Conservation (phyloP, 1,140 invertebrate genomes). For the Drosophila varians region DNA sequence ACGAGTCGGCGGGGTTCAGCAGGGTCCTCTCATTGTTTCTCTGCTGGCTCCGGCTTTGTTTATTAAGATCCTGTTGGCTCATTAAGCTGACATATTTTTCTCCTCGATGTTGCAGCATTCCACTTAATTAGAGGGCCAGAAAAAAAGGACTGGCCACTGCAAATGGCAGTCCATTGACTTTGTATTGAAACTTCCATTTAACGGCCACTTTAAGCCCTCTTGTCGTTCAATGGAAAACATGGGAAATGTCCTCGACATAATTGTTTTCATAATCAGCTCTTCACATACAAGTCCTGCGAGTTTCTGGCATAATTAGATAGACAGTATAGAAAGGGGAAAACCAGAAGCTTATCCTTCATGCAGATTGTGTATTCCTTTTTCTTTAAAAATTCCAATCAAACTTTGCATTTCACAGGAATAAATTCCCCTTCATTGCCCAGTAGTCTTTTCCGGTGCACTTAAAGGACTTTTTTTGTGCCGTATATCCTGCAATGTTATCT, state of each 20-base stretch:
- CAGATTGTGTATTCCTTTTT: not conserved
- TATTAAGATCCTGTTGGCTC: conserved; percentile 42
- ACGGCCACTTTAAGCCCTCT: conserved; percentile 40
- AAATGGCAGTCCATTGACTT: conserved; percentile 40
- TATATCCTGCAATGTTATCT: not conserved
- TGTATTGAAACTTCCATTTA: conserved; percentile 22
- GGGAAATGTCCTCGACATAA: conserved; percentile 41
- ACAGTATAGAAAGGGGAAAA: conserved; percentile 6
- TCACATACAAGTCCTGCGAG: conserved; percentile 20
- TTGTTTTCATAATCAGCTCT: conserved; percentile 45
- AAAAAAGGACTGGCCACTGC: conserved; percentile 12
- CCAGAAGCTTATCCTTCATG: not conserved
- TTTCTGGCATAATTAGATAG: conserved; percentile 45
- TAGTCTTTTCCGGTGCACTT: no score
- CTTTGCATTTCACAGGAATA: not conserved
- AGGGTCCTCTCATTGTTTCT: conserved; percentile 4
- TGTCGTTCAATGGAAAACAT: conserved; percentile 41
- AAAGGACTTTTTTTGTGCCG: no score
- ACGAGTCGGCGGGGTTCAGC: not conserved
- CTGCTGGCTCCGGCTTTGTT: conserved; percentile 12
- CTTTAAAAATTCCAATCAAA: not conserved
- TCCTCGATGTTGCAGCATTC: conserved; percentile 2
- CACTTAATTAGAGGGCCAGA: conserved; percentile 13
- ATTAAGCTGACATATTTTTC: conserved; percentile 38
- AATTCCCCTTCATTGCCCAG: no score